These are phyloP conservation scores for Globodera rostochiensis DNA, from an alignment of 1,140 invertebrate species.

Conservation along the genomic window DNA sequence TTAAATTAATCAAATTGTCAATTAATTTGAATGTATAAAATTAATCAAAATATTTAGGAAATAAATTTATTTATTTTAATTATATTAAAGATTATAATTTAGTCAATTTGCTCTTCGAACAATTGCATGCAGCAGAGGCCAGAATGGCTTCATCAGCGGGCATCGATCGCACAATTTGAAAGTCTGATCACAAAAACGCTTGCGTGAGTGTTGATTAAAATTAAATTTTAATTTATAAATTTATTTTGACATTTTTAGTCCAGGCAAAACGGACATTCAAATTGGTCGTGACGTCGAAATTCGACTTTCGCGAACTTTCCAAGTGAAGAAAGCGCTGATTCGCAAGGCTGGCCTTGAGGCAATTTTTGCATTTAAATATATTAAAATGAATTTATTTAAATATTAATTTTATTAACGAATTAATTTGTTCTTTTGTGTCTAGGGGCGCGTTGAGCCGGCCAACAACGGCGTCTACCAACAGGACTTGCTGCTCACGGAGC, in stretches of 20 bases:
- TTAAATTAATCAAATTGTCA: background rate
- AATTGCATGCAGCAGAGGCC: constrained; percentile 37
- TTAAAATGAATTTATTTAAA: background rate
- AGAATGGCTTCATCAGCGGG: constrained; percentile 38
- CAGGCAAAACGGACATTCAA: constrained; percentile 28
- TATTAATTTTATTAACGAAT: background rate
- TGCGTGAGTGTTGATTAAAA: background rate
- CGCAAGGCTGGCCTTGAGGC: constrained; percentile 49
- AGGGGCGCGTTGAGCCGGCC: constrained; percentile 37
- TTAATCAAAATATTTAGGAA: no score
- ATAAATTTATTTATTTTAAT: no score
- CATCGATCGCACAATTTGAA: constrained; percentile 37
- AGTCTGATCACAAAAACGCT: constrained; percentile 21
- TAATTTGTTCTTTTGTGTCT: background rate
- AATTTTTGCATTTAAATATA: background rate
- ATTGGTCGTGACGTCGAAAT: constrained; percentile 51
- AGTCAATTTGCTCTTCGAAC: constrained; percentile 30
- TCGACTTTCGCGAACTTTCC: constrained; percentile 48
- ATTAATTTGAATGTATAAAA: no score
- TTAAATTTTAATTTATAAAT: background rate
- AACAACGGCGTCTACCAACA: constrained; percentile 55
- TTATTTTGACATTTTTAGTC: background rate
- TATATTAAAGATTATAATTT: no score
- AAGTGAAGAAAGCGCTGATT: constrained; percentile 54
- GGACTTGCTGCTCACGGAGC: constrained; percentile 51